These are phyloP conservation scores for Sminthopsis crassicaudata DNA, from an alignment of 2,113 vertebrate genomes.

Conservation along the genomic window DNA sequence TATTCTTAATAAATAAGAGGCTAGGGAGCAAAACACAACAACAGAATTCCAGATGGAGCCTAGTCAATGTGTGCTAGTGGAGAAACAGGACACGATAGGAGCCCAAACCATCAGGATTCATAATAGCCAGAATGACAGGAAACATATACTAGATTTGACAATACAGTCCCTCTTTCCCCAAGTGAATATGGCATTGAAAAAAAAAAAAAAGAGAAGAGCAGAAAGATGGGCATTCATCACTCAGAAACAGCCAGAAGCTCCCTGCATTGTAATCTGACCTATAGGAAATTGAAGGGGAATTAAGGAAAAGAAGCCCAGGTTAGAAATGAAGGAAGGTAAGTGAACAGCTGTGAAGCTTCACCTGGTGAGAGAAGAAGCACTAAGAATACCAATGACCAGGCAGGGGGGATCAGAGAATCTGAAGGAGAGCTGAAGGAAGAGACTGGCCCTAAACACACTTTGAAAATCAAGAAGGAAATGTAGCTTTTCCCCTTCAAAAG, in stretches of 20 bases:
- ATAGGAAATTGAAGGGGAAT: background rate
- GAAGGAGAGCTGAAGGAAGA: background rate
- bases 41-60: background rate
- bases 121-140: background rate
- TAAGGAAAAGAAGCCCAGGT: background rate
- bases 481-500: conserved; percentile 27
- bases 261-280: background rate
- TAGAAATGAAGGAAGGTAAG: background rate
- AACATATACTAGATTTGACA: background rate
- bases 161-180: background rate
- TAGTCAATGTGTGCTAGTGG: background rate
- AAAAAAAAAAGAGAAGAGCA: background rate
- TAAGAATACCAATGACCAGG: conserved; percentile 9
- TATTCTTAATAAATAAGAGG: background rate
- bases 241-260: background rate
- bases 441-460: conserved; percentile 35
- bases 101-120: background rate
- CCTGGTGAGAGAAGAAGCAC: background rate
- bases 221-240: background rate
- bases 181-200: background rate
- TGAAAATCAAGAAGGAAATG: conserved; percentile 38
- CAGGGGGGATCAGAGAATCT: background rate
- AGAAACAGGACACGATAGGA: background rate
- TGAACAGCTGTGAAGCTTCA: background rate
- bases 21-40: background rate